Percentiles rank a stretch among this genome's conserved stretches.
Conservation (phyloP, 2,797 vertebrate genomes). For the Sternarchorhynchus goeldii region DNA sequence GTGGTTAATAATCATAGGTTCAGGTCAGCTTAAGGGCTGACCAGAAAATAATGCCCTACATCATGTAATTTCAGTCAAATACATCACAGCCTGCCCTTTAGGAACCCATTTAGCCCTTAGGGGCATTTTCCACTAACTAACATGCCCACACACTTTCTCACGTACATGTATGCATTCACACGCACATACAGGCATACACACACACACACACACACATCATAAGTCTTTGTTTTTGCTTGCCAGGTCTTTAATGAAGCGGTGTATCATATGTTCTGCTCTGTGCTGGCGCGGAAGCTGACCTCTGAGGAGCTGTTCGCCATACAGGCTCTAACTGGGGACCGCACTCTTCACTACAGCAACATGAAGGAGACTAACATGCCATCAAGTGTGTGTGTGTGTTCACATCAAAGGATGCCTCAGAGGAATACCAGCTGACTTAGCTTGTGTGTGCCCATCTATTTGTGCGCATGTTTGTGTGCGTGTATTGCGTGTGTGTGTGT, state of each 20-base stretch:
- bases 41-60: background rate
- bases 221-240: background rate
- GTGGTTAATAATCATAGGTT: background rate
- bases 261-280: constrained; percentile 55
- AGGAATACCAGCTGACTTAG: too few species aligned
- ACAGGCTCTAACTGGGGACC: constrained; percentile 66
- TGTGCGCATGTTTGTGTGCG: constrained; percentile 7
- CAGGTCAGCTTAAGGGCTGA: background rate
- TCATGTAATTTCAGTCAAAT: constrained; percentile 15
- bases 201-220: background rate
- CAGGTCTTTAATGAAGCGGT: constrained; percentile 52
- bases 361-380: constrained; percentile 26
- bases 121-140: background rate
- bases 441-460: background rate
- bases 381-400: constrained; percentile 25
- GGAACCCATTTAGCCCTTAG: constrained; percentile 17
- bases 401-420: too few species aligned
- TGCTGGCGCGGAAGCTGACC: constrained; percentile 67
- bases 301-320: constrained; percentile 71
- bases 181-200: background rate
- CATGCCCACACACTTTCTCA: background rate
- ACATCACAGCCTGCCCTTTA: background rate
- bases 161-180: background rate
- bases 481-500: constrained; percentile 20
- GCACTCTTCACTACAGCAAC: constrained; percentile 46